phyloP scores from a whole-genome alignment of 1,140 invertebrate species.

The Aphidius gifuensis region DNA sequence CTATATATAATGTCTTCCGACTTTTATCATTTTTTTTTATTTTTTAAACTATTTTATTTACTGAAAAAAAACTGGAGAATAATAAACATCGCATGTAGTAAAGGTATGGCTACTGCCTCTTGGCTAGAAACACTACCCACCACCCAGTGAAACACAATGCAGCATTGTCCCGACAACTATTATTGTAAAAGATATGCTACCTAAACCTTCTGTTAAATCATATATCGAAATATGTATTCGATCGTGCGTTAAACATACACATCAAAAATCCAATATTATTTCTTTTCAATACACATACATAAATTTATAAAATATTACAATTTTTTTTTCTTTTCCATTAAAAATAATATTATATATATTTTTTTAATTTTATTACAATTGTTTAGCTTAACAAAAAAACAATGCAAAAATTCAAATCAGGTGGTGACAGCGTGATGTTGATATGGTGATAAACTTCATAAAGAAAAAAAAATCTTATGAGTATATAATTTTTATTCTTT shows the following conservation, averaged over 20 bases:
- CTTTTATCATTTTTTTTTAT: conserved; percentile 25
- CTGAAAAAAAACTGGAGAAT: conserved; percentile 28
- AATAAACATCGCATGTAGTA: conserved; percentile 37
- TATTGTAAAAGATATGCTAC: conserved; percentile 26
- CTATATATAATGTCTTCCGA: neutral
- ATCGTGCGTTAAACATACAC: conserved; percentile 16
- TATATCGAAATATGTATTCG: conserved; percentile 26
- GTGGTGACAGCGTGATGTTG: conserved; percentile 15
- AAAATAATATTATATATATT: too few relatives aligned
- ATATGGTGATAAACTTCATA: conserved; percentile 25
- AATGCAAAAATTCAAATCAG: conserved; percentile 16
- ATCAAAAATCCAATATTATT: too few relatives aligned
- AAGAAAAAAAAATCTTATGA: conserved; percentile 12
- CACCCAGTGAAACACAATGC: conserved; percentile 40
- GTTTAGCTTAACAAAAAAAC: too few relatives aligned
- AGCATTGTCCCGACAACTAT: conserved; percentile 43
- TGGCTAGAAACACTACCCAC: conserved; percentile 26
- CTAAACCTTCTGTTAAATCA: conserved; percentile 36
- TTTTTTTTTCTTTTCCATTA: neutral
- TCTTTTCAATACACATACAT: conserved; percentile 7
- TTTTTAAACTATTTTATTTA: conserved; percentile 11
- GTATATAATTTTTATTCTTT: conserved; percentile 8
- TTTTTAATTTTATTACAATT: too few relatives aligned
- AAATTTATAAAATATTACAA: neutral
- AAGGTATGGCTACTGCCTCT: conserved; percentile 37